Evolutionary conservation across 2,113 vertebrate species (phyloP), one percentile per base, ranked within the genome.

Genomic region (Columbina picui): DNA sequence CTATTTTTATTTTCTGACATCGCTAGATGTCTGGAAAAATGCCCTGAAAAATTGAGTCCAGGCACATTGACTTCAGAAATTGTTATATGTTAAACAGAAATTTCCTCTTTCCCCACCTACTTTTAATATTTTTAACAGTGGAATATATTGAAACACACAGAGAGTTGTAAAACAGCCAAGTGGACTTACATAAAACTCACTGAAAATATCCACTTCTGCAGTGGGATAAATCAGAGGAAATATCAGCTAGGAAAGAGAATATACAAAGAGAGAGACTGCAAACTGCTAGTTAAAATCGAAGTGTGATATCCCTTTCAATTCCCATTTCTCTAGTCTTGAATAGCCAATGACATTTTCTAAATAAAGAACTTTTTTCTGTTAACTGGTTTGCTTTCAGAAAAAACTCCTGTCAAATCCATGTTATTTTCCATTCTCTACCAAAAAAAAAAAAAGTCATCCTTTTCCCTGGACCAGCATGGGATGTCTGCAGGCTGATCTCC

Each of bases 51-150:
- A 71, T 49, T 88, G 73, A 92, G 88, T 81, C 76, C 87, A 92
- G 71, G 88, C 88, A 75, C 85, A 82, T 10, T 61, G 92, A 95
- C 93, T 95, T 92, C 49, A 94, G 86, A 93, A 95, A 94, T 96
- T 75, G 79, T 89, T 90, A 84, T 90, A 93, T 93, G 71, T 92
- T 96, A 96, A 93, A 60, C 88, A 96, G 92, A 97, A 96, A 97
- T 92, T 93, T 96, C 95, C 94, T 93, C 73, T 92, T 96, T 78
- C 92, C 67, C 95, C 93, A 96, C 93, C 88, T 93, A 94, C 93
- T 93, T 97, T 96, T 94, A 96, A 95, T 96, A 89, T 39, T 86
- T 95, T 96, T 96, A 93, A 93, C 84, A 92, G 93, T 84, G 96
- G 96, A 96, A 96, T 95, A 94, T 89, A 81, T 74, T 93, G 77